phyloP scores from a whole-genome alignment of 2,797 vertebrate species.

The Pseudomugil gertrudae region DNA sequence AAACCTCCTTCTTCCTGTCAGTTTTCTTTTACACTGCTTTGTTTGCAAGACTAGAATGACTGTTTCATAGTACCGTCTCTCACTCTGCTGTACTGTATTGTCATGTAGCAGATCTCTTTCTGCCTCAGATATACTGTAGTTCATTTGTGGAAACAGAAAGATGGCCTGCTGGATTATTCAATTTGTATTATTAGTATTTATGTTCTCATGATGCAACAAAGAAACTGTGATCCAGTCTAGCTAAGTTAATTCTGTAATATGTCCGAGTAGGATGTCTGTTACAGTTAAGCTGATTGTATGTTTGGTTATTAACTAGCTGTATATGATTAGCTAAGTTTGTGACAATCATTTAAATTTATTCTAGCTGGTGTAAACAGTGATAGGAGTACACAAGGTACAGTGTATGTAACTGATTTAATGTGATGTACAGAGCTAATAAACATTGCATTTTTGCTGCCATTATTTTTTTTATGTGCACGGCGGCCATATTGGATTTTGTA shows the following conservation, averaged over 20 bases:
- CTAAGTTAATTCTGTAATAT: background rate
- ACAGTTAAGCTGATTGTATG: too few species aligned
- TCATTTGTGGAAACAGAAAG: background rate
- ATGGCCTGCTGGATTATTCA: background rate
- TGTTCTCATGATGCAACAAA: too few species aligned
- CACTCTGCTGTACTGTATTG: background rate
- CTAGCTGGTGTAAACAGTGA: background rate
- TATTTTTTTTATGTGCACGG: background rate
- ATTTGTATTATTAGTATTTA: background rate
- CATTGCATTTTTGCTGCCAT: background rate
- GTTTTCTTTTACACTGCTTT: background rate
- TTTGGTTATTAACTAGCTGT: background rate
- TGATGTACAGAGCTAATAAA: background rate
- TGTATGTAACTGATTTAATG: background rate
- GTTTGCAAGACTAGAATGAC: background rate
- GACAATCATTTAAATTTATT: background rate
- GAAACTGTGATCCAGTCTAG: too few species aligned
- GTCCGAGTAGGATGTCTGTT: background rate
- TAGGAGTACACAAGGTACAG: background rate
- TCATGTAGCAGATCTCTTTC: background rate
- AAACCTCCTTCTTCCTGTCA: conserved; percentile 16
- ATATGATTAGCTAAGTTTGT: background rate
- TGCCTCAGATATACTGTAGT: background rate
- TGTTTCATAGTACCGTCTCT: background rate
- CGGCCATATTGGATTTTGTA: background rate